These are phyloP conservation scores for Eublepharis macularius DNA, from an alignment of 2,113 vertebrate species.

Conservation along the genomic window DNA sequence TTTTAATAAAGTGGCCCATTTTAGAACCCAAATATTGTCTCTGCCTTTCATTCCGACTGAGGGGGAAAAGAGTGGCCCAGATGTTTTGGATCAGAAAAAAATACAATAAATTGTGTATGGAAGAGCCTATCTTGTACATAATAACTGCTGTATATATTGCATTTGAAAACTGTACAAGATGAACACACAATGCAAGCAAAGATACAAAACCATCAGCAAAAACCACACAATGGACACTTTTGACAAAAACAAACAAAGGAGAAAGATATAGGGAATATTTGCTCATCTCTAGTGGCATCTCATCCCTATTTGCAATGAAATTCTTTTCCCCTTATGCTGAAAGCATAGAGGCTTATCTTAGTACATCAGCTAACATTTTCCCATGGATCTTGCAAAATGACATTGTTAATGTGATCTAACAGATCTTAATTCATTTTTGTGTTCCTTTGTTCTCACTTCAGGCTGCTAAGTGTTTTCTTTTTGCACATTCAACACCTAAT, in stretches of 20 bases:
- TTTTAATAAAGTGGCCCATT: no score
- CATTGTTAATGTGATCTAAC: slow-evolving; percentile 32
- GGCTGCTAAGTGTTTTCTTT: slow-evolving; percentile 50
- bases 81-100: no score
- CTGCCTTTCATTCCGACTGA: no score
- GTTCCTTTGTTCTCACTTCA: slow-evolving; percentile 55
- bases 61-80: neutral
- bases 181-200: no score
- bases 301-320: slow-evolving; percentile 62
- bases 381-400: slow-evolving; percentile 39
- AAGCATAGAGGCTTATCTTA: slow-evolving; percentile 45
- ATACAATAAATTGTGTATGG: neutral
- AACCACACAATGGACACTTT: no score
- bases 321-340: slow-evolving; percentile 59
- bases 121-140: no score
- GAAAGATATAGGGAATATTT: no score
- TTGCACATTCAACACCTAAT: slow-evolving; percentile 52
- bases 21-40: no score
- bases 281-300: slow-evolving; percentile 23
- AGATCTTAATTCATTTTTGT: slow-evolving; percentile 55
- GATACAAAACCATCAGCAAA: no score
- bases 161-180: no score
- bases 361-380: slow-evolving; percentile 56
- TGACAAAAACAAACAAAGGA: no score
- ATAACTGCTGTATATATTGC: no score